Percentiles rank a stretch among this genome's conserved stretches.
Conservation (phyloP, 2,113 vertebrate genomes). For the Ornithorhynchus anatinus region DNA sequence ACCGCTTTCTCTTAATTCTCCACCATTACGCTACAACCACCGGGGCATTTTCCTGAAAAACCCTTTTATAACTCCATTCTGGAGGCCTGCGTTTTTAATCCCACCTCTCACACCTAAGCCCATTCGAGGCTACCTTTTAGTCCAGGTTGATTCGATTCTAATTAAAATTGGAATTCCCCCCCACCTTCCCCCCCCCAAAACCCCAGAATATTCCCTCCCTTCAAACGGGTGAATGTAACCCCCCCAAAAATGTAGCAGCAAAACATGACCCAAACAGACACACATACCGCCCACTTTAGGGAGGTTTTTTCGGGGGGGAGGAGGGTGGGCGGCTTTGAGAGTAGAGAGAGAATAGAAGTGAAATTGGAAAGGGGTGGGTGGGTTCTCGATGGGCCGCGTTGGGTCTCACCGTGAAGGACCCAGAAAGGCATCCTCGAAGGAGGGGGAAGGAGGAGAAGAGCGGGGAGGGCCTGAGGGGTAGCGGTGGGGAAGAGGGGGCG, state of each 20-base stretch:
- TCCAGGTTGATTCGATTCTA: too few relatives aligned
- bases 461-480: background rate
- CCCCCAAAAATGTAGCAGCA: constrained; percentile 53
- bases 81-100: constrained; percentile 3
- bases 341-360: background rate
- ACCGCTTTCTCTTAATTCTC: constrained; percentile 56
- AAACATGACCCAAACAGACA: too few relatives aligned
- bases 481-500: constrained; percentile 15
- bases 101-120: constrained; percentile 3
- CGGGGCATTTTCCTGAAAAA: constrained; percentile 10
- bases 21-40: constrained; percentile 58
- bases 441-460: background rate
- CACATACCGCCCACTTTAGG: background rate
- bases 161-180: too few relatives aligned
- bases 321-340: background rate
- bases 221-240: too few relatives aligned
- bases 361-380: background rate
- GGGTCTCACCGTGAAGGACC: background rate
- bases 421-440: background rate
- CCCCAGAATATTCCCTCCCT: too few relatives aligned
- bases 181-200: too few relatives aligned
- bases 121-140: too few relatives aligned
- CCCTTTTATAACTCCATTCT: constrained; percentile 31
- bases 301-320: too few relatives aligned
- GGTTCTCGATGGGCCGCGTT: background rate